A percentile compares a stretch with the other conserved stretches of the same genome.
Evolutionary conservation across 2,113 vertebrate species (phyloP).

Genomic region (Peucedramus taeniatus): DNA sequence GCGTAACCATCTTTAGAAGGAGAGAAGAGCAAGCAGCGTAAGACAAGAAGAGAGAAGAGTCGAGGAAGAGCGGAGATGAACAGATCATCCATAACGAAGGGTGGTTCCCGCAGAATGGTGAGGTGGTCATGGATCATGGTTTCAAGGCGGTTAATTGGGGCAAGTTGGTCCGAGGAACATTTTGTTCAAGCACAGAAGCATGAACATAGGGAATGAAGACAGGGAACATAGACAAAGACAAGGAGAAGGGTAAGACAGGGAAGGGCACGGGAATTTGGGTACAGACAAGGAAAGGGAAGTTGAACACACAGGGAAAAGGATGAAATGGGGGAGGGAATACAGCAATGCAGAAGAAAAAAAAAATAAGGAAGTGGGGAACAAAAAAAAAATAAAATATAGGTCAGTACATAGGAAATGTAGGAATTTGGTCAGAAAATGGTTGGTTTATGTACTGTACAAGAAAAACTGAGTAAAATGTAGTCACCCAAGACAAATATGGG

Average conservation of each 20-base stretch:
- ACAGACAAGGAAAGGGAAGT: constrained; percentile 75
- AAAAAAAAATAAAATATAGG: constrained; percentile 99
- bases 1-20: constrained; percentile 92
- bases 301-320: constrained; percentile 77
- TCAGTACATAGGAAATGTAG: constrained; percentile 99
- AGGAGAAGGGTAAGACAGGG: constrained; percentile 74
- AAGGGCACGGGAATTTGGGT: constrained; percentile 72
- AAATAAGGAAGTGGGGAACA: constrained; percentile 88
- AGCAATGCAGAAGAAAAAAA: constrained; percentile 90
- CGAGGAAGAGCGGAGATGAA: constrained; percentile 99
- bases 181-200: constrained; percentile 90
- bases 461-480: constrained; percentile 91
- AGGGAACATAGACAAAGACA: constrained; percentile 69
- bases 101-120: constrained; percentile 99
- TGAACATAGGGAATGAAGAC: constrained; percentile 81
- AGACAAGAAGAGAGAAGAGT: constrained; percentile 99
- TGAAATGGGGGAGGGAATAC: constrained; percentile 81
- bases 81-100: constrained; percentile 99
- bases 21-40: constrained; percentile 95
- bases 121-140: constrained; percentile 99
- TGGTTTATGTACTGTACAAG: constrained; percentile 96
- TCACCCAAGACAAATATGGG: constrained; percentile 92
- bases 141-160: constrained; percentile 95
- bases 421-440: constrained; percentile 99
- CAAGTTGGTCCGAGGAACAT: constrained; percentile 96